Percentiles rank a stretch among this genome's conserved stretches.
phyloP scores from a whole-genome alignment of 2,888 invertebrate genomes.

The Podabrus alpinus region DNA sequence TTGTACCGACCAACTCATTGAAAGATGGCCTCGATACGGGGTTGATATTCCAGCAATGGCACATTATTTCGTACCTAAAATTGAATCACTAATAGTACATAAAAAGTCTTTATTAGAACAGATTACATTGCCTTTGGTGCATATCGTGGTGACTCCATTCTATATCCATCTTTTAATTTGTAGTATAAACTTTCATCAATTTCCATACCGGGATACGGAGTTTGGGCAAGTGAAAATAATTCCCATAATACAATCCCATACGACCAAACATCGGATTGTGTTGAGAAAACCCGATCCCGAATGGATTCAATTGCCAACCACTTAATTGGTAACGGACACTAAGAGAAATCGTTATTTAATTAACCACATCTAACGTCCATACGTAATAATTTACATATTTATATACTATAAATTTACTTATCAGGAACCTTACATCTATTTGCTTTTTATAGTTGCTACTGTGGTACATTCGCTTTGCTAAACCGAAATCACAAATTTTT shows the following conservation, averaged over 20 bases:
- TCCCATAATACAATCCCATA: conserved; percentile 92
- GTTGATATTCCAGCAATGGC: conserved; percentile 82
- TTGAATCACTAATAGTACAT: conserved; percentile 28
- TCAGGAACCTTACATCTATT: conserved; percentile 75
- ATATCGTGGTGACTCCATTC: conserved; percentile 86
- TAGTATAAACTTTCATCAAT: conserved; percentile 72
- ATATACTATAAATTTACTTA: no score
- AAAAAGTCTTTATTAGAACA: no score
- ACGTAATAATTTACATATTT: no score
- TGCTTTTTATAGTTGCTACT: conserved; percentile 89
- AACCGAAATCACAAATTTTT: conserved; percentile 95
- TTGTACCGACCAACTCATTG: conserved; percentile 69
- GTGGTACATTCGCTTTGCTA: conserved; percentile 89
- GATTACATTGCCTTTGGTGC: conserved; percentile 76
- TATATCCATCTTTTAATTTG: conserved; percentile 79
- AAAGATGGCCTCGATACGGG: conserved; percentile 82
- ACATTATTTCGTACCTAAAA: conserved; percentile 67
- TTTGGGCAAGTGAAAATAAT: conserved; percentile 81
- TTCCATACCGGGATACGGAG: conserved; percentile 85
- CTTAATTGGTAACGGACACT: conserved; percentile 86
- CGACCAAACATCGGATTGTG: conserved; percentile 95
- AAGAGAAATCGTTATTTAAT: not conserved
- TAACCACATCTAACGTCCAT: no score
- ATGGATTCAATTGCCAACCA: conserved; percentile 97
- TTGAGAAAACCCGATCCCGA: conserved; percentile 87